Conservation (phyloP, 1,140 invertebrate species). For the Drosophila erecta region DNA sequence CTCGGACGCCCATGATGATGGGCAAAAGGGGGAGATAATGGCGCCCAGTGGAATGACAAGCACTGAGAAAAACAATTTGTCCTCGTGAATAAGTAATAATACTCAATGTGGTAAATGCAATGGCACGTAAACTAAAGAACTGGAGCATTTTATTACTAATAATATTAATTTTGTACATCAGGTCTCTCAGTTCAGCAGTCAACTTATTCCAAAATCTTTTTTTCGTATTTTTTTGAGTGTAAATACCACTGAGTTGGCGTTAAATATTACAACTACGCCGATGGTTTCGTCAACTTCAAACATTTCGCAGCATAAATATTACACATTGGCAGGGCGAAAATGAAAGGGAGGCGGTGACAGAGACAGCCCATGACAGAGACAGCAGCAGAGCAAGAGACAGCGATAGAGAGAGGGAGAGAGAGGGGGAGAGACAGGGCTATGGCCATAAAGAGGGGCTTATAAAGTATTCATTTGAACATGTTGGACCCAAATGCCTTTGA, state of each 20-base stretch:
- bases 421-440: slow-evolving; percentile 1
- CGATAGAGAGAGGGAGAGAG: background rate
- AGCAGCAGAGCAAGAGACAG: background rate
- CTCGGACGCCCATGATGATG: slow-evolving; percentile 21
- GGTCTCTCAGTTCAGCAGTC: no score
- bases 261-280: slow-evolving; percentile 68
- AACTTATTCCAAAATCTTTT: no score
- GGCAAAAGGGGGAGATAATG: slow-evolving; percentile 1
- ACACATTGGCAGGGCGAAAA: slow-evolving; percentile 11
- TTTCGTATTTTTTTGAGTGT: slow-evolving; percentile 5
- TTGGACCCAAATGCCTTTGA: slow-evolving; percentile 63
- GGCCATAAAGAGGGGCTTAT: slow-evolving; percentile 58
- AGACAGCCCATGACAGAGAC: background rate
- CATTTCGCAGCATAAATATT: slow-evolving; percentile 55
- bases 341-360: background rate
- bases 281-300: slow-evolving; percentile 57
- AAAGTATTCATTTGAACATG: slow-evolving; percentile 80
- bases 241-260: slow-evolving; percentile 41
- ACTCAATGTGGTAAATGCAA: no score
- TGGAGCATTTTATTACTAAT: no score
- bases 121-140: no score
- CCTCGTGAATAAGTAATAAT: no score
- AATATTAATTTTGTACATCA: no score
- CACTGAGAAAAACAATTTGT: slow-evolving; percentile 7
- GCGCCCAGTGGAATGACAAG: background rate